Evolutionary conservation across 2,113 vertebrate genomes (phyloP), one percentile per base, ranked within the genome.

Genomic region (Macquaria ambigua): DNA sequence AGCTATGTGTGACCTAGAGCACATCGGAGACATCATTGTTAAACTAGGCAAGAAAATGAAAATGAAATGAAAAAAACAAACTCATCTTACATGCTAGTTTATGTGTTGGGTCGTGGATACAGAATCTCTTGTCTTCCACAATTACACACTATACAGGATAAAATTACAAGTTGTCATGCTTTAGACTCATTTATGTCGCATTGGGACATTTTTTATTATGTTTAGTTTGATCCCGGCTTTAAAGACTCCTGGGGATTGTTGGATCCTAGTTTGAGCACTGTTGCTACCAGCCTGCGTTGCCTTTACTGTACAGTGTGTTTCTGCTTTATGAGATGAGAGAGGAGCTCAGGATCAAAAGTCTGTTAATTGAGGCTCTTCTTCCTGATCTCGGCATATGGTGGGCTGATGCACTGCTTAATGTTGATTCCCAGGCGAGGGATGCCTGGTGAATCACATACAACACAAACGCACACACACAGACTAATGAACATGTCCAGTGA

Each of bases 401-500:
- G n/a, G 55, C 80, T 85, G 91, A 92, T 85, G 92, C 69, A 23
- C 90, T 74, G 83, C 83, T 91, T 92, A 83, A 89, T 87, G 89
- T 89, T 55, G 70, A 88, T 74, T 93, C 93, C 91, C 89, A 83
- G 78, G 83, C 31, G 71, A 70, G 81, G 58, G 56, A 84, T 56
- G 75, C 79, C 85, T 61, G 59, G 79, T 85, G 83, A 86, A 84
- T 82, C 75, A 77, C 79, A 77, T 6, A 46, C 34, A n/a, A 58
- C 77, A 61, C 80, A 83, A 82, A 83, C 82, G 74, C 79, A 72
- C 68, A 53, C 77, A 25, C 37, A 28, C 50, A 41, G 16, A 56
- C 90, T 94, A 92, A 94, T 93, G 91, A 93, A 93, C 92, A 91
- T 61, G 87, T 93, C 84, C 79, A 85, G 79, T 85, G 82, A 91